Evolutionary conservation across 2,888 invertebrate species (phyloP).

Genomic region (Apodemia duryi): DNA sequence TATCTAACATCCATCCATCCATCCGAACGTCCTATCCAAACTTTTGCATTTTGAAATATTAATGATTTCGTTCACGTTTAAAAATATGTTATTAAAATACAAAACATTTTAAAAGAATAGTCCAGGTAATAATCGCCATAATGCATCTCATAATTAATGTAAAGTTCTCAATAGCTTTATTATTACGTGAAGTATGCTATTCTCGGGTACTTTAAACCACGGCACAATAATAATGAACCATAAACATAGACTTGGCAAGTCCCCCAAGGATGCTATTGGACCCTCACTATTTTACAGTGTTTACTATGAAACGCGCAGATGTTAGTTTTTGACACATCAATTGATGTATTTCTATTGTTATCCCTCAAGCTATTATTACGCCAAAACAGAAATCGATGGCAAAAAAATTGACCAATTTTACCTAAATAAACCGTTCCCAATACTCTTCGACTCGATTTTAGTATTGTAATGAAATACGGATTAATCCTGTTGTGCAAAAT

Average conservation of each 20-base stretch:
- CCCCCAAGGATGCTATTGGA: conserved; percentile 62
- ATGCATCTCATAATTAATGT: conserved; percentile 58
- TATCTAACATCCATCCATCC: too few relatives aligned
- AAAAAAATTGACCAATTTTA: conserved; percentile 42
- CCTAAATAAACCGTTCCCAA: conserved; percentile 54
- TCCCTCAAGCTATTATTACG: conserved; percentile 56
- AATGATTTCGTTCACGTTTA: too few relatives aligned
- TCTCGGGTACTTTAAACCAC: conserved; percentile 71
- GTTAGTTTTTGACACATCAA: conserved; percentile 79
- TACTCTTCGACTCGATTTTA: conserved; percentile 52
- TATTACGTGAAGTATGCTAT: conserved; percentile 65
- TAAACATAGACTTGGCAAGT: conserved; percentile 66
- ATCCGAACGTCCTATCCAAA: too few relatives aligned
- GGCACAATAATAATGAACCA: conserved; percentile 73
- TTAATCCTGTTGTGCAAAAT: conserved; percentile 67
- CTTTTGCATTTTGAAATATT: too few relatives aligned
- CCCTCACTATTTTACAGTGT: conserved; percentile 64
- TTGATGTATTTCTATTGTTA: conserved; percentile 75
- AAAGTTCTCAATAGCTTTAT: conserved; percentile 64
- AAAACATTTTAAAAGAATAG: neutral
- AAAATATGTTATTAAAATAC: too few relatives aligned
- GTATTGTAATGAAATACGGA: conserved; percentile 61
- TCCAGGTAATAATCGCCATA: neutral
- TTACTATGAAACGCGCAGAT: conserved; percentile 75
- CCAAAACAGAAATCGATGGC: conserved; percentile 59